These are phyloP conservation scores for Euborellia annulipes DNA, from an alignment of 1,140 invertebrate species.

Conservation along the genomic window DNA sequence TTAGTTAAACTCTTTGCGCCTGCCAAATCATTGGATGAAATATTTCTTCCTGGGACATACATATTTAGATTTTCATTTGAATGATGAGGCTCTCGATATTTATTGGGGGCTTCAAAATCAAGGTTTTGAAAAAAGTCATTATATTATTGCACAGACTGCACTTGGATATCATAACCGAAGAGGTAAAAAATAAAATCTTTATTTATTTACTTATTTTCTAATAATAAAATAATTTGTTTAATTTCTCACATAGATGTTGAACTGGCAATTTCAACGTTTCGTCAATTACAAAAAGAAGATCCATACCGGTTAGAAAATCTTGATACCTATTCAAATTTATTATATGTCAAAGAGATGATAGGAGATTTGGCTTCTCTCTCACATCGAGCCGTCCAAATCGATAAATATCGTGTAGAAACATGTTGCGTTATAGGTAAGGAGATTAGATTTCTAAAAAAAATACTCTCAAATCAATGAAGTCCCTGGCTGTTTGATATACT, in stretches of 20 bases:
- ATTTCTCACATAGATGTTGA: constrained; percentile 67
- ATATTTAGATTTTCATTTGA: constrained; percentile 77
- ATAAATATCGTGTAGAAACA: constrained; percentile 94
- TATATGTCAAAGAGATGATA: constrained; percentile 87
- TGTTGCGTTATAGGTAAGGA: constrained; percentile 92
- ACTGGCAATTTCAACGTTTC: constrained; percentile 71
- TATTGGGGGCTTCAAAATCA: constrained; percentile 58
- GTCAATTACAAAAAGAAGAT: constrained; percentile 65
- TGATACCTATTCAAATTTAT: constrained; percentile 91
- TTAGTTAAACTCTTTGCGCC: constrained; percentile 42
- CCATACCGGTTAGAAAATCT: constrained; percentile 88
- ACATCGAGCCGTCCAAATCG: constrained; percentile 81
- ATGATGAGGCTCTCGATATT: constrained; percentile 74
- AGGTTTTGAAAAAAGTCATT: constrained; percentile 75
- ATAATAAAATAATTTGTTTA: constrained; percentile 11
- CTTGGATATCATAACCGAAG: constrained; percentile 83
- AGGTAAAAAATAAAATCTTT: constrained; percentile 35
- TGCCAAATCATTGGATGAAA: constrained; percentile 90
- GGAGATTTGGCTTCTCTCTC: constrained; percentile 87
- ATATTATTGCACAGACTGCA: constrained; percentile 83
- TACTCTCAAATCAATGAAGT: too few relatives aligned
- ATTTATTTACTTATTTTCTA: background rate
- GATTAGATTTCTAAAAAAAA: too few relatives aligned
- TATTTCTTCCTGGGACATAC: constrained; percentile 83
- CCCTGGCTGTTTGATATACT: too few relatives aligned